phyloP scores from a whole-genome alignment of 1,140 invertebrate species.

The Aphis gossypii region DNA sequence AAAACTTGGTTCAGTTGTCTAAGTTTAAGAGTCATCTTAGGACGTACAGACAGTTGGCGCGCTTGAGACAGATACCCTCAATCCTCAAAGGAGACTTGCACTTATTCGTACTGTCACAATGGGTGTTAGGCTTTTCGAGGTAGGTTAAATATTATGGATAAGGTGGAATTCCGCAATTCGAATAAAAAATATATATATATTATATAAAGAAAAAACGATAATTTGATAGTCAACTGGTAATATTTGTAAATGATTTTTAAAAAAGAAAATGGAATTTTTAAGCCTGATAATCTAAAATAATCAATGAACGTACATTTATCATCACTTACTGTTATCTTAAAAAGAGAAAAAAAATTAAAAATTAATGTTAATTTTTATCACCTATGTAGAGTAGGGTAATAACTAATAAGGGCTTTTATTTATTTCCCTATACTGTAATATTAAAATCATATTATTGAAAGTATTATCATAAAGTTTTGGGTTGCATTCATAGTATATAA shows the following conservation, averaged over 20 bases:
- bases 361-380: too few species aligned
- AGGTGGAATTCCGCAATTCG: not conserved
- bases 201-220: not conserved
- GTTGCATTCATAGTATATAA: too few species aligned
- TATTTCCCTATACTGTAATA: too few species aligned
- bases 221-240: too few species aligned
- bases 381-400: too few species aligned
- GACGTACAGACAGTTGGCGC: slow-evolving; percentile 22
- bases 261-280: not conserved
- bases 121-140: slow-evolving; percentile 55
- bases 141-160: not conserved
- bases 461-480: too few species aligned
- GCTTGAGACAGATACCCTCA: not conserved
- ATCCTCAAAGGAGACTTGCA: slow-evolving; percentile 52
- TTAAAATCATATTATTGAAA: too few species aligned
- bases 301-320: not conserved
- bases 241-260: not conserved
- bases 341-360: too few species aligned
- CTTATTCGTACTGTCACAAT: not conserved
- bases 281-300: not conserved
- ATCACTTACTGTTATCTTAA: not conserved
- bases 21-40: slow-evolving; percentile 44
- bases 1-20: slow-evolving; percentile 65
- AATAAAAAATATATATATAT: not conserved
- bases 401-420: too few species aligned